Evolutionary conservation across 2,113 vertebrate genomes (phyloP).

Genomic region (Cyanistes caeruleus): DNA sequence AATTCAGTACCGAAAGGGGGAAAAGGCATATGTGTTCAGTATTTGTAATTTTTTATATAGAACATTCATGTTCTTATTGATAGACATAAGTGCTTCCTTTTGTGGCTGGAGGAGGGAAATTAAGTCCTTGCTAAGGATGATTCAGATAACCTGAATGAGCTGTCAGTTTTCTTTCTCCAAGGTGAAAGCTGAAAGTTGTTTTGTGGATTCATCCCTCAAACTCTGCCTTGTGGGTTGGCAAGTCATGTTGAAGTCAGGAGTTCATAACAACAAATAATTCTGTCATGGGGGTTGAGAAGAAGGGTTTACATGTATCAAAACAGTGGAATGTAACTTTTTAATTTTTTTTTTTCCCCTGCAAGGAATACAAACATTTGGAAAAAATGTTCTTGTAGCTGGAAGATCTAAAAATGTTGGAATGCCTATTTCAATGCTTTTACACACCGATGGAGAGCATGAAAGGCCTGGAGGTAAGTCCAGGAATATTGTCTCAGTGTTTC

Average conservation of each 20-base stretch:
- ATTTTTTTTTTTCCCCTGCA: background rate
- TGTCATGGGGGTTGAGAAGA: background rate
- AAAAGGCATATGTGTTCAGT: background rate
- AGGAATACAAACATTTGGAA: constrained; percentile 91
- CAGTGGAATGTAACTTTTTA: background rate
- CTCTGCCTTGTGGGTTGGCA: background rate
- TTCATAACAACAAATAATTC: background rate
- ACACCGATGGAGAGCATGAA: constrained; percentile 86
- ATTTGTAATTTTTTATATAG: background rate
- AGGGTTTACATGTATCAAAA: background rate
- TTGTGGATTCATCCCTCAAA: background rate
- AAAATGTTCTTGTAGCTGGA: constrained; percentile 90
- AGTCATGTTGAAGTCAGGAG: background rate
- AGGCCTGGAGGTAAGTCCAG: constrained; percentile 85
- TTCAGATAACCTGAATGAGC: background rate
- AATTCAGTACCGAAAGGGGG: background rate
- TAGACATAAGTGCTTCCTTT: background rate
- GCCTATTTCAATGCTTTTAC: constrained; percentile 91
- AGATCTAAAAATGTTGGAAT: constrained; percentile 94
- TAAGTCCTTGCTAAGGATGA: background rate
- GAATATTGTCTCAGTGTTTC: background rate
- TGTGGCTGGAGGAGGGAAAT: background rate
- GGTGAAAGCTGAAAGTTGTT: background rate
- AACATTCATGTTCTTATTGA: background rate
- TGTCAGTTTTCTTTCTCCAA: background rate